Evolutionary conservation across 2,113 vertebrate species (phyloP).

Genomic region (Rhabdomys dilectus): DNA sequence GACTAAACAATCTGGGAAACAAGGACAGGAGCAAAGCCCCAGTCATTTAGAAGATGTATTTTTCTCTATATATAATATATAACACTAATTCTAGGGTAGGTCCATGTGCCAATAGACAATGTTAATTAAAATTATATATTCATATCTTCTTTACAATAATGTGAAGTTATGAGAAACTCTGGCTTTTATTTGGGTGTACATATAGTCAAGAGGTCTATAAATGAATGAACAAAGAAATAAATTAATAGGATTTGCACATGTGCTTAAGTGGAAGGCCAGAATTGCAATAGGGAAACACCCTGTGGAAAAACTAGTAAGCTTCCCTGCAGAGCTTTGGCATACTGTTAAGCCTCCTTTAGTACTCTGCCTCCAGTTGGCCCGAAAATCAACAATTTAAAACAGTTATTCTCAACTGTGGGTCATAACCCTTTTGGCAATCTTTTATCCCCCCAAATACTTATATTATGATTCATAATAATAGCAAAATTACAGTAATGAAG

Average conservation of each 20-base stretch:
- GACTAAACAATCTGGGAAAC: neutral
- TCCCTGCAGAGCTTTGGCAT: neutral
- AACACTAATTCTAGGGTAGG: neutral
- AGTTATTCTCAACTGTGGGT: neutral
- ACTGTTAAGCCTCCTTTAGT: neutral
- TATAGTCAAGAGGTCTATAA: neutral
- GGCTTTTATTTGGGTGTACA: neutral
- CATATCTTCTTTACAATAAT: neutral
- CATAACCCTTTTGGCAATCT: neutral
- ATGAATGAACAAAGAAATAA: conserved; percentile 34
- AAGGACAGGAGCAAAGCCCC: neutral
- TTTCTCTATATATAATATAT: neutral
- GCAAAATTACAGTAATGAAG: neutral
- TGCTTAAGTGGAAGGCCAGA: neutral
- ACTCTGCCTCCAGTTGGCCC: neutral
- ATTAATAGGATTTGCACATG: neutral
- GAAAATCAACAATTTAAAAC: neutral
- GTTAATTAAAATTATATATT: conserved; percentile 9
- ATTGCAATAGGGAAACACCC: neutral
- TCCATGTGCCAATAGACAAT: neutral
- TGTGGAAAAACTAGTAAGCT: neutral
- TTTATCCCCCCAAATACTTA: neutral
- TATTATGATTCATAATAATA: neutral
- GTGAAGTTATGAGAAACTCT: neutral
- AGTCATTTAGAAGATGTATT: neutral